Evolutionary conservation across 2,888 invertebrate genomes (phyloP).

Genomic region (Scaptomyza reducta): DNA sequence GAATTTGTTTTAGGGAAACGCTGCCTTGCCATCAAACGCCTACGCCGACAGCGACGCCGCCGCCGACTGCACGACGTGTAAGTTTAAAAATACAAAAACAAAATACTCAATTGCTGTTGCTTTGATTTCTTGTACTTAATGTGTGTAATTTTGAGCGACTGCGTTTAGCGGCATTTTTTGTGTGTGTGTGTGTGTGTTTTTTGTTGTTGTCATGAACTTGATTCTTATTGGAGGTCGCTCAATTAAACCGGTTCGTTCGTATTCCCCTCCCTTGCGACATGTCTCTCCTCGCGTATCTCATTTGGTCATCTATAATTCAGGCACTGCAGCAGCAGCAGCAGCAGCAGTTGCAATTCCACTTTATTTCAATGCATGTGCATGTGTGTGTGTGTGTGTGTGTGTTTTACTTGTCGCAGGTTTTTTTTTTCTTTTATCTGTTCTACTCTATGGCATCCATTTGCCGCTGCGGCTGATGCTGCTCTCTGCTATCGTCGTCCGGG

Average conservation of each 20-base stretch:
- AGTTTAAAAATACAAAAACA: constrained; percentile 23
- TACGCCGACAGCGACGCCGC: constrained; percentile 26
- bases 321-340: constrained; percentile 33
- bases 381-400: constrained; percentile 14
- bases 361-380: too few relatives aligned
- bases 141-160: constrained; percentile 14
- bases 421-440: constrained; percentile 49
- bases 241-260: constrained; percentile 74
- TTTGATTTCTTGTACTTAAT: constrained; percentile 24
- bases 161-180: constrained; percentile 40
- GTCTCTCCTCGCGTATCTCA: not conserved
- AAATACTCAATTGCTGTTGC: constrained; percentile 15
- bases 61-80: constrained; percentile 30
- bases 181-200: not conserved
- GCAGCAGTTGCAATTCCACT: constrained; percentile 56
- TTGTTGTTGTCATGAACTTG: constrained; percentile 66
- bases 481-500: constrained; percentile 26
- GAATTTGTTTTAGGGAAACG: constrained; percentile 36
- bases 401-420: constrained; percentile 40
- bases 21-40: constrained; percentile 30
- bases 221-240: constrained; percentile 75
- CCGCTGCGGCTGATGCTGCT: not conserved
- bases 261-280: not conserved
- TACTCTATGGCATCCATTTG: constrained; percentile 47
- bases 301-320: constrained; percentile 43